Evolutionary conservation across 2,888 invertebrate species (phyloP).

Genomic region (Seira ritae): DNA sequence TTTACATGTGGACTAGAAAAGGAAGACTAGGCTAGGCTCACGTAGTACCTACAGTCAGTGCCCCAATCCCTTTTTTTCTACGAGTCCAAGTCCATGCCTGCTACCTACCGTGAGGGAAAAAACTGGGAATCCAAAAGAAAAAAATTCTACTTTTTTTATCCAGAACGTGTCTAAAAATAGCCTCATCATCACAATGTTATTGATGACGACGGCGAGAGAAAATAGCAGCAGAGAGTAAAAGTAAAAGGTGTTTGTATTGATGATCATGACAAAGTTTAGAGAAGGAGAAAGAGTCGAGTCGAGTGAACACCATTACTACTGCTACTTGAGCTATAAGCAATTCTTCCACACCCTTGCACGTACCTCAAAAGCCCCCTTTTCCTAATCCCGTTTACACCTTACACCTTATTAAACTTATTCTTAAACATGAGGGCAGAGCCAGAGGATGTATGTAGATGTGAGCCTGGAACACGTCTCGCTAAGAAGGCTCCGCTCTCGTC

Average conservation of each 20-base stretch:
- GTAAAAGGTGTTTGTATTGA: slow-evolving; percentile 16
- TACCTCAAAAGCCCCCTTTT: slow-evolving; percentile 25
- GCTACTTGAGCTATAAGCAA: not conserved
- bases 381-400: slow-evolving; percentile 41
- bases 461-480: not conserved
- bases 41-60: no score
- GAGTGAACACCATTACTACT: no score
- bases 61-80: no score
- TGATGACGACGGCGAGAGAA: slow-evolving; percentile 39
- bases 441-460: not conserved
- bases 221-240: not conserved
- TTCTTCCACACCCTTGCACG: not conserved
- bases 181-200: slow-evolving; percentile 28
- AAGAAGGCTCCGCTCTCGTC: not conserved
- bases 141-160: slow-evolving; percentile 9
- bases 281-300: no score
- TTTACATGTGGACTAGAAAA: no score
- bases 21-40: no score
- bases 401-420: slow-evolving; percentile 43
- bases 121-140: not conserved
- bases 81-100: no score
- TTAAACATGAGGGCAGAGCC: not conserved
- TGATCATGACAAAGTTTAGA: slow-evolving; percentile 10
- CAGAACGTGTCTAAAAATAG: slow-evolving; percentile 46
- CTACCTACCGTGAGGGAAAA: no score